Evolutionary conservation across 1,140 invertebrate genomes (phyloP).

Genomic region (Aphaenogaster rudis): DNA sequence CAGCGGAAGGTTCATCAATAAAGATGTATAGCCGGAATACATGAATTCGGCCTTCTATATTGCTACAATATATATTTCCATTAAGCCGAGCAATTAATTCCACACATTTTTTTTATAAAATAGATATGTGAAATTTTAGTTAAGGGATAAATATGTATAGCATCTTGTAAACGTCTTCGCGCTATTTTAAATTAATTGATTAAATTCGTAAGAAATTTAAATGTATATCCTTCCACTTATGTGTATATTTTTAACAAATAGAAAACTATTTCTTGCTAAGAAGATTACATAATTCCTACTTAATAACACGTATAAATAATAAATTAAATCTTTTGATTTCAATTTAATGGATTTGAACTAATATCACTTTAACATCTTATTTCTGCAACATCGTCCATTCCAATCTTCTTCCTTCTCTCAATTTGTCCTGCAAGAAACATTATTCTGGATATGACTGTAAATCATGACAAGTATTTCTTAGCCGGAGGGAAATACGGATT

Average conservation of each 20-base stretch:
- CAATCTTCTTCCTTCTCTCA: background rate
- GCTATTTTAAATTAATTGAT: background rate
- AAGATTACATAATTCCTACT: constrained; percentile 26
- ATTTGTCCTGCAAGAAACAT: background rate
- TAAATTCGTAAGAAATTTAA: background rate
- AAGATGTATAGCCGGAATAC: constrained; percentile 50
- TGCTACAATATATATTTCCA: constrained; percentile 18
- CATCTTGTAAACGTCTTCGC: background rate
- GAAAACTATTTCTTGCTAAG: background rate
- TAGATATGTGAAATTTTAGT: background rate
- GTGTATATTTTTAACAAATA: background rate
- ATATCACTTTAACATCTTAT: background rate
- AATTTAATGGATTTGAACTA: background rate
- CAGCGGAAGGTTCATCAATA: constrained; percentile 51
- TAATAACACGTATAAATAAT: background rate
- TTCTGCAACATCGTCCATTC: background rate
- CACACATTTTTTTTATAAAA: background rate
- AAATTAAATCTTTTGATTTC: constrained; percentile 13
- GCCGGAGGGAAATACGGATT: constrained; percentile 26
- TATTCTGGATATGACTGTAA: background rate
- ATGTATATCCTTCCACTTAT: background rate
- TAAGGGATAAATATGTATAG: background rate
- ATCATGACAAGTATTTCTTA: constrained; percentile 13
- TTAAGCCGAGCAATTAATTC: background rate
- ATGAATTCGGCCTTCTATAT: background rate